A percentile compares a stretch with the other conserved stretches of the same genome.
phyloP scores from a whole-genome alignment of 2,888 invertebrate genomes.

The Drosophila heteroneura region DNA sequence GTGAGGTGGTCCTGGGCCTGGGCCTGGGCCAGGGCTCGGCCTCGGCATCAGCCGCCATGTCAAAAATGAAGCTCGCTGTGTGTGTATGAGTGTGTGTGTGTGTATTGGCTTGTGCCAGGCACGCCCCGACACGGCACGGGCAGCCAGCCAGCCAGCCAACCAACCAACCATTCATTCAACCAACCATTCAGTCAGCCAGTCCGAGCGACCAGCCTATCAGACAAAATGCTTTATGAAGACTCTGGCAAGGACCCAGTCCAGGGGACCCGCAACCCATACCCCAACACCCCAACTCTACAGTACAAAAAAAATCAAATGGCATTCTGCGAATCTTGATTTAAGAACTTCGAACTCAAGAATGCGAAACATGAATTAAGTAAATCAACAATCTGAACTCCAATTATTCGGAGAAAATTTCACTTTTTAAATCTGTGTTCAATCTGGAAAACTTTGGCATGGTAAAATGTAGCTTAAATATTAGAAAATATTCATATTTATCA shows the following conservation, averaged over 20 bases:
- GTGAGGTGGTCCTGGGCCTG: conserved; percentile 32
- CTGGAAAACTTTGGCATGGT: neutral
- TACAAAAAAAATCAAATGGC: neutral
- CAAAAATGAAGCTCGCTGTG: conserved; percentile 53
- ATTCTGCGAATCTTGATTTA: neutral
- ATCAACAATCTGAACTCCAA: neutral
- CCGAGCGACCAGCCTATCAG: conserved; percentile 73
- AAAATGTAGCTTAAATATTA: neutral
- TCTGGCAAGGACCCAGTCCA: conserved; percentile 38
- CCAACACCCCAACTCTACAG: neutral
- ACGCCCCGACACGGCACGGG: conserved; percentile 71
- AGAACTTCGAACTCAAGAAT: neutral
- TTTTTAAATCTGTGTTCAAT: neutral
- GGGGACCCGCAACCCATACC: neutral
- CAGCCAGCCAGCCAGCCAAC: conserved; percentile 44
- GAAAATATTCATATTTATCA: neutral
- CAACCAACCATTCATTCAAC: conserved; percentile 50
- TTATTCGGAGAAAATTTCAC: neutral
- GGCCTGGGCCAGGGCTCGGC: conserved; percentile 26
- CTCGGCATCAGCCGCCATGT: conserved; percentile 64
- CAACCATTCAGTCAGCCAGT: conserved; percentile 49
- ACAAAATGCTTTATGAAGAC: conserved; percentile 45
- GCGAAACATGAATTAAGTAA: neutral
- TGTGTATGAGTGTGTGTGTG: conserved; percentile 31
- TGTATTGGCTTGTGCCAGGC: conserved; percentile 71